Base-by-base conservation (phyloP, 2,113 vertebrate species). In the Psephotus haematonotus region DNA sequence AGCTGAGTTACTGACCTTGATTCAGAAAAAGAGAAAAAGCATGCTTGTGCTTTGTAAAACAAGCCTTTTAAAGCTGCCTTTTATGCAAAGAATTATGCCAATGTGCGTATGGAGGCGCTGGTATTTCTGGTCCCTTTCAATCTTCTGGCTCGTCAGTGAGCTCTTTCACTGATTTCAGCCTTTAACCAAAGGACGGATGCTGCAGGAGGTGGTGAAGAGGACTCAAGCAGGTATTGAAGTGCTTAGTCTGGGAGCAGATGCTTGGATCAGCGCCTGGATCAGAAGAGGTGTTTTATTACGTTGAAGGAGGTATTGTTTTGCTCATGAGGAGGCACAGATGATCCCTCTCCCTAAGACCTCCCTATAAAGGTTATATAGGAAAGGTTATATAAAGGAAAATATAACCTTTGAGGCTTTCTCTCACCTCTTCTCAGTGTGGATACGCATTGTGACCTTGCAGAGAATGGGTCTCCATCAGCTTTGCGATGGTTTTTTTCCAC, bases 1-100 rank as follows among this genome's bases (percentile, higher is more conserved):
- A 88, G 90, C 90, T 15, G 93, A 96, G 94, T 79, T 92, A 71
- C 86, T 94, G 90, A 93, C 96, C 93, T 93, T 95, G 82, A 86
- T 88, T 81, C 0, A 4, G 59, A 80, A 93, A 77, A 95, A 89
- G 90, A 78, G 82, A 77, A 96, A 89, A 92, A 78, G 82, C 75
- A 39, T 1, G 14, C n/a, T 92, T 65, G 90, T 86, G 82, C 82
- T 94, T 90, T 93, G 79, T 75, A 74, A 90, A 96, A 77, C 76
- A 76, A 88, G 88, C 59, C 79, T 90, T 92, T 74, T 93, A 44
- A 88, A 96, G 85, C 88, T 77, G 94, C 47, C 68, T 96, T 96
- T 95, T 77, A 81, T 86, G 88, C 70, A 70, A 68, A 95, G 94
- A 95, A 87, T 92, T 65, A 91, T 55, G 90, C 39, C 79, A 77